Evolutionary conservation across 2,113 vertebrate species (phyloP).

Genomic region (Oryctolagus cuniculus): mOryCun1.1 NC_091434.1:7172501-7173000

Average conservation of each 20-base stretch:
- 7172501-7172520: conserved; percentile 76
- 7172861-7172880: background rate
- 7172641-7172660: conserved; percentile 24
- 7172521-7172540: conserved; percentile 75
- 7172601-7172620: conserved; percentile 65
- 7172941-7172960: background rate
- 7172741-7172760: conserved; percentile 50
- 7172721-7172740: conserved; percentile 31
- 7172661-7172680: conserved; percentile 54
- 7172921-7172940: background rate
- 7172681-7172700: conserved; percentile 51
- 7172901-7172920: background rate
- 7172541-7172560: conserved; percentile 76
- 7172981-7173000: background rate
- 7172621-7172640: conserved; percentile 63
- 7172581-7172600: conserved; percentile 73
- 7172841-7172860: background rate
- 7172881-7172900: background rate
- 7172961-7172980: background rate
- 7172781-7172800: conserved; percentile 44
- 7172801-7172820: background rate
- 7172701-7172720: conserved; percentile 28
- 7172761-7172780: conserved; percentile 38
- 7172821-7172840: conserved; percentile 41
- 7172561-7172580: conserved; percentile 76